Evolutionary conservation across 2,888 invertebrate genomes (phyloP).

Genomic region (Deilephila elpenor): DNA sequence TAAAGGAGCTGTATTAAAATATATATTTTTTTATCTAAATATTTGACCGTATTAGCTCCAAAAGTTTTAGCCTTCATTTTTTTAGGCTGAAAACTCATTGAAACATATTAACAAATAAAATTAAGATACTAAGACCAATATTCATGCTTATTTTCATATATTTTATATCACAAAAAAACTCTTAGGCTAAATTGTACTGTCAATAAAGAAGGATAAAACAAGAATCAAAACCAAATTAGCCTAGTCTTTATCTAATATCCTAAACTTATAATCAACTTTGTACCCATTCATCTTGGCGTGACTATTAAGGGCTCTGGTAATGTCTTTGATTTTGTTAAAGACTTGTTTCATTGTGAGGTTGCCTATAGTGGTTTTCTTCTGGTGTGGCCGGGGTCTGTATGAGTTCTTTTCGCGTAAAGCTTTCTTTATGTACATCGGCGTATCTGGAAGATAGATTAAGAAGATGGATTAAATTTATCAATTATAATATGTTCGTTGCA

Average conservation of each 20-base stretch:
- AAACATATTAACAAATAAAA: background rate
- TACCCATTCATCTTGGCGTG: slow-evolving; percentile 69
- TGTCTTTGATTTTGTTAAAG: slow-evolving; percentile 62
- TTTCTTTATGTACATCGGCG: slow-evolving; percentile 60
- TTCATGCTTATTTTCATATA: too few relatives aligned
- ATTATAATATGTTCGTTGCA: too few relatives aligned
- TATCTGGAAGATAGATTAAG: slow-evolving; percentile 44
- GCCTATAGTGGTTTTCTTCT: slow-evolving; percentile 52
- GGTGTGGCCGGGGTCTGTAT: slow-evolving; percentile 42
- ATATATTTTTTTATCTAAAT: too few relatives aligned
- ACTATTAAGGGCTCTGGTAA: slow-evolving; percentile 59
- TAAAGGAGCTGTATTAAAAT: too few relatives aligned
- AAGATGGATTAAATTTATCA: too few relatives aligned
- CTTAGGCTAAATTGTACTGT: too few relatives aligned
- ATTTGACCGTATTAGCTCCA: too few relatives aligned
- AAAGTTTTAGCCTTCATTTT: too few relatives aligned
- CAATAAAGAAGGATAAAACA: too few relatives aligned
- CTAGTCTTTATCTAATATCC: slow-evolving; percentile 41
- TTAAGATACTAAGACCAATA: background rate
- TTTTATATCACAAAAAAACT: too few relatives aligned
- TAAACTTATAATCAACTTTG: slow-evolving; percentile 71
- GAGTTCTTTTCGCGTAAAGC: slow-evolving; percentile 56
- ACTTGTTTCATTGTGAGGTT: slow-evolving; percentile 63
- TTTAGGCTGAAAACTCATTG: too few relatives aligned
- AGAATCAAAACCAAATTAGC: too few relatives aligned